A percentile compares a stretch with the other conserved stretches of the same genome.
Evolutionary conservation across 2,888 invertebrate genomes (phyloP).

Genomic region (Rhingia campestris): DNA sequence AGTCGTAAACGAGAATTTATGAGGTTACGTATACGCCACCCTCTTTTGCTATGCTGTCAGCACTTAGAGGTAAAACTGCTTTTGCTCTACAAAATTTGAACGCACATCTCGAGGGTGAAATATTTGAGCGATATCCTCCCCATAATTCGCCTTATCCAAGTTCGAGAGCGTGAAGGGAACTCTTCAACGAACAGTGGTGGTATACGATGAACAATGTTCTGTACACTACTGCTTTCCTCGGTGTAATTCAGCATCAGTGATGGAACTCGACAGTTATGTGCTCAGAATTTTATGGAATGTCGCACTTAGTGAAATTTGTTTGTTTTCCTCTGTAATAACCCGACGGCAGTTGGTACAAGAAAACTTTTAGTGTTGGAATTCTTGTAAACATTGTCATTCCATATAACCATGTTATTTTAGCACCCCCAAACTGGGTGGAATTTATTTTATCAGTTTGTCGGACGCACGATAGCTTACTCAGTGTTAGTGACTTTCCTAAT

Average conservation of each 20-base stretch:
- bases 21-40: constrained; percentile 54
- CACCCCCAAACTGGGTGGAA: constrained; percentile 47
- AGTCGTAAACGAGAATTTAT: constrained; percentile 28
- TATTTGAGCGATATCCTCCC: constrained; percentile 58
- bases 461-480: constrained; percentile 55
- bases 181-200: constrained; percentile 33
- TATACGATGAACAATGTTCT: constrained; percentile 33
- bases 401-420: constrained; percentile 68
- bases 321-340: constrained; percentile 69
- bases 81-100: constrained; percentile 58
- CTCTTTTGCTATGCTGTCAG: neutral
- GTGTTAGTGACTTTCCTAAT: constrained; percentile 62
- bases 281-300: constrained; percentile 74
- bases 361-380: constrained; percentile 74
- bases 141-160: constrained; percentile 32
- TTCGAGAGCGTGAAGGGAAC: constrained; percentile 14
- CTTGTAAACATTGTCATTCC: constrained; percentile 74
- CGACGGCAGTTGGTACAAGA: constrained; percentile 68
- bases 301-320: constrained; percentile 74
- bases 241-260: constrained; percentile 67
- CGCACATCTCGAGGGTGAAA: constrained; percentile 64
- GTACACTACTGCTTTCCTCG: constrained; percentile 37
- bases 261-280: constrained; percentile 73
- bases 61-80: constrained; percentile 38
- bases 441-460: constrained; percentile 67